Evolutionary conservation across 2,113 vertebrate genomes (phyloP), one percentile per base, ranked within the genome.

Genomic region (Tragelaphus imberbis): DNA sequence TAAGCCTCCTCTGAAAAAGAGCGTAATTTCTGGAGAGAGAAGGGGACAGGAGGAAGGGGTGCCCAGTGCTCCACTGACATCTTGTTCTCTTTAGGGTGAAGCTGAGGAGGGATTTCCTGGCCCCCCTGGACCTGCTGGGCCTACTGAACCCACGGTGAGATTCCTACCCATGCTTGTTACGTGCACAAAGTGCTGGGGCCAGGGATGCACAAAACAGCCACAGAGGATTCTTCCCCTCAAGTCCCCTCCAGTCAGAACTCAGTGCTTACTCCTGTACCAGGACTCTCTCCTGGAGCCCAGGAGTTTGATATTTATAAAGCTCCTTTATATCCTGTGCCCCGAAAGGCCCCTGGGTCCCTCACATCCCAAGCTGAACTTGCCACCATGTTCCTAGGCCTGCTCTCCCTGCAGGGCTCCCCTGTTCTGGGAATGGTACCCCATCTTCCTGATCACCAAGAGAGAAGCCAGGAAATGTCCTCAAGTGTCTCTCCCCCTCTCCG

Each of bases 91-190:
- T 97, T 94, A 99, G 99, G 99, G 99, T 55, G 99, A 99, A 97
- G 53, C 97, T 94, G 99, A 98, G 21, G 96, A 99, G 65, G 99
- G 99, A 80, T 55, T 98, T 47, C 99, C 99, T n/a, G 99, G 99
- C 91, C 98, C 97, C 0, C 9, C 98, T 75, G 99, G 98, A 55
- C 98, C 79, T 36, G 47, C 98, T 21, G 97, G 82, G 65, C 59
- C 98, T 82, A 51, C 97, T 19, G 95, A 92, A 95, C 94, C 55
- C 97, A 89, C 84, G 71, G 98, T 98, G 88, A 99, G 98, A 97
- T 86, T 95, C 87, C 58, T 28, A 14, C 7, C 87, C 11, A 6
- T 30, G 13, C 19, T 84, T 9, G 0, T 59, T 40, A 12, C 1
- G 4, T 4, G 7, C 21, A 15, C n/a, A 23, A 15, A 9, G 3